These are phyloP conservation scores for Hanleya hanleyi DNA, from an alignment of 2,888 invertebrate genomes.

Conservation along the genomic window DNA sequence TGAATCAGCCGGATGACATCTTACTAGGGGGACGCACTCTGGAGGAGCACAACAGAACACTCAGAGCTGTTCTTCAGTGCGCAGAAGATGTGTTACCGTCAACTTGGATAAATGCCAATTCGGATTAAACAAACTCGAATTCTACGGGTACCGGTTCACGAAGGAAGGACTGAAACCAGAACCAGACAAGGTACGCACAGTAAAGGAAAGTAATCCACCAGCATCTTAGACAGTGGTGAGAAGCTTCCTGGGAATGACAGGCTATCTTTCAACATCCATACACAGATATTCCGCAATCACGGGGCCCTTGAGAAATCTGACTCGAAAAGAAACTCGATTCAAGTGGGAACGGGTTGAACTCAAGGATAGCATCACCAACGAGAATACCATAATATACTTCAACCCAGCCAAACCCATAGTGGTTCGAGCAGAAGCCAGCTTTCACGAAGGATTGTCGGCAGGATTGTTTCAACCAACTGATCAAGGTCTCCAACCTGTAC, in stretches of 20 bases:
- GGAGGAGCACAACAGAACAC: slow-evolving; percentile 1
- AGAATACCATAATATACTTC: too few relatives aligned
- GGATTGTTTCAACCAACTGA: neutral
- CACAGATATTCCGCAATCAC: neutral
- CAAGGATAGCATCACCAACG: too few relatives aligned
- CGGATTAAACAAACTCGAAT: neutral
- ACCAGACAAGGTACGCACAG: neutral
- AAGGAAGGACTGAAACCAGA: neutral
- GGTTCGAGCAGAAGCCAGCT: too few relatives aligned
- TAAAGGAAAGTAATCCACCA: slow-evolving; percentile 4
- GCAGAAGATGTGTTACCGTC: neutral
- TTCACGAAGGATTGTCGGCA: too few relatives aligned
- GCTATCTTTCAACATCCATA: neutral
- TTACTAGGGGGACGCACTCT: slow-evolving; percentile 5
- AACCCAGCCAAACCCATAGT: too few relatives aligned
- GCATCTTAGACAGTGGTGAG: neutral
- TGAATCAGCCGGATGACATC: slow-evolving; percentile 22
- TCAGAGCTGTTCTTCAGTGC: neutral
- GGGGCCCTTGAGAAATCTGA: too few relatives aligned
- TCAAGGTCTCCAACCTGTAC: neutral
- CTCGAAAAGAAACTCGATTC: too few relatives aligned
- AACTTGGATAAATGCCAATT: slow-evolving; percentile 5
- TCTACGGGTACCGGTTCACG: neutral
- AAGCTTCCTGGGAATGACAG: slow-evolving; percentile 11
- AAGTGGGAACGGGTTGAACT: too few relatives aligned